phyloP scores from a whole-genome alignment of 2,113 vertebrate species.

The Patagioenas fasciata region DNA sequence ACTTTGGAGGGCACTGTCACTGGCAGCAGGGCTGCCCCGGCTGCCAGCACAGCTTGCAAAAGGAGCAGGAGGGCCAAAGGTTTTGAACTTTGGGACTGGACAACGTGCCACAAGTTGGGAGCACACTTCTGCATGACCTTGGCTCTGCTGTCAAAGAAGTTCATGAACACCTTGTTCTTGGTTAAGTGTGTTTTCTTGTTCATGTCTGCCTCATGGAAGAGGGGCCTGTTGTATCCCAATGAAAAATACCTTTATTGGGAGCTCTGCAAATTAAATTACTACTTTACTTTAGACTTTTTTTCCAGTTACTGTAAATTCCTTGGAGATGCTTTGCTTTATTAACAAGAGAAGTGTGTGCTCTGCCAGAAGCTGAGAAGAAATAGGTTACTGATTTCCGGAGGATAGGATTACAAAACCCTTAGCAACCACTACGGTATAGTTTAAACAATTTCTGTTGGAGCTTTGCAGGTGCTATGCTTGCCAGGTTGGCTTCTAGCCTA shows the following conservation, averaged over 20 bases:
- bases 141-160: neutral
- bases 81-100: neutral
- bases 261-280: neutral
- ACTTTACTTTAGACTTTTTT: neutral
- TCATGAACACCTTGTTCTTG: neutral
- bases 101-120: neutral
- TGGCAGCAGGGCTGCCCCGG: neutral
- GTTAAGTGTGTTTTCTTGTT: neutral
- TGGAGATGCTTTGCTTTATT: constrained; percentile 12
- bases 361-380: neutral
- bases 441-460: neutral
- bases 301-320: constrained; percentile 1
- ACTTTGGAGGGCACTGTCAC: neutral
- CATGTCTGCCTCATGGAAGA: neutral
- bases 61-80: neutral
- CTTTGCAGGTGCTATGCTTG: neutral
- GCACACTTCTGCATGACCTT: neutral
- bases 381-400: neutral
- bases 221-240: neutral
- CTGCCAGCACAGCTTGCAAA: neutral
- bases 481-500: neutral
- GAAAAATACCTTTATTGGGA: neutral
- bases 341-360: neutral
- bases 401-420: constrained; percentile 1
- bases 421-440: neutral